Conservation (phyloP, 2,113 vertebrate genomes). For the Procavia capensis region DNA sequence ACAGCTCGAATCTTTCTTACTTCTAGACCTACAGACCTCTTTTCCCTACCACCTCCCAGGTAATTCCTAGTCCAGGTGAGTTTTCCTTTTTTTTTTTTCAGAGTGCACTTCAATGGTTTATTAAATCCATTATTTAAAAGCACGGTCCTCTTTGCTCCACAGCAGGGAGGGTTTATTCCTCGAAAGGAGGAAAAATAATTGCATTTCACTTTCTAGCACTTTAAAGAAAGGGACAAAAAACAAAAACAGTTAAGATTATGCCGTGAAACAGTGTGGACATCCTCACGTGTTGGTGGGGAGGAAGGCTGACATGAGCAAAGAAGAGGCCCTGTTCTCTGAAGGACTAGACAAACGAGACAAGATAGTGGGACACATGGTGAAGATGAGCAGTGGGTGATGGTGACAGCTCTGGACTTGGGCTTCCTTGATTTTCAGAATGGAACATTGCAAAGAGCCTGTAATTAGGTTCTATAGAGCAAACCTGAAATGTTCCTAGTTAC, state of each 20-base stretch:
- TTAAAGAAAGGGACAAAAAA: background rate
- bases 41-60: background rate
- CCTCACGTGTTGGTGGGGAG: background rate
- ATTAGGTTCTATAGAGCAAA: background rate
- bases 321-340: background rate
- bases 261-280: background rate
- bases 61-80: background rate
- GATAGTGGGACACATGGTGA: background rate
- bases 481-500: background rate
- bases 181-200: background rate
- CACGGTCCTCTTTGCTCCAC: conserved; percentile 18
- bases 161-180: background rate
- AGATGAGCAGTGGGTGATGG: background rate
- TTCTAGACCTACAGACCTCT: background rate
- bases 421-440: background rate
- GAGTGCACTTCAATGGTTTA: background rate
- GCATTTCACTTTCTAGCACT: background rate
- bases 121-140: conserved; percentile 43
- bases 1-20: background rate
- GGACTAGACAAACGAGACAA: background rate
- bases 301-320: background rate
- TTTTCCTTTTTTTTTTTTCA: background rate
- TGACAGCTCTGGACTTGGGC: background rate
- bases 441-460: background rate
- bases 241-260: background rate